These are phyloP conservation scores for Stichopus chloronotus DNA, from an alignment of 35 echinoderm and acorn worm species.

Conservation along the genomic window DNA sequence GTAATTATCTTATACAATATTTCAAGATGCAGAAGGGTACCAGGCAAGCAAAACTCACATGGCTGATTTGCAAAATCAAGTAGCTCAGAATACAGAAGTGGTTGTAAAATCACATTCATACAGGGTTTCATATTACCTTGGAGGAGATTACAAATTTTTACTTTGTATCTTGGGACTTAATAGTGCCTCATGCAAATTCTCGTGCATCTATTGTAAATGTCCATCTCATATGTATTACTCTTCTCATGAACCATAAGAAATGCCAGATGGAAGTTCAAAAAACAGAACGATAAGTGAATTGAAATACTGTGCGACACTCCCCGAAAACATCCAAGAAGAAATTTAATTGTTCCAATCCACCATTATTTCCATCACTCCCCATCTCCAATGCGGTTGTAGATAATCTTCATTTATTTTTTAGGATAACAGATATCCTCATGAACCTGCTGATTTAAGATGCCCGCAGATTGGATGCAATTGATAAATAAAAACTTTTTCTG, in stretches of 20 bases:
- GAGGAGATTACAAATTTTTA: constrained; percentile 58
- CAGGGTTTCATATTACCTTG: constrained; percentile 56
- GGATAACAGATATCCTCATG: constrained; percentile 40
- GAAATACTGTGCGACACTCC: constrained; percentile 11
- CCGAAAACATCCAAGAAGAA: constrained; percentile 54
- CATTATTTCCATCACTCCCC: constrained; percentile 50
- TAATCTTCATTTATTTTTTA: constrained; percentile 56
- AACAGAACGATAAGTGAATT: constrained; percentile 37
- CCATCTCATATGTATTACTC: constrained; percentile 27
- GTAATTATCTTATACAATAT: constrained; percentile 50
- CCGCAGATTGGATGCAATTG: constrained; percentile 46
- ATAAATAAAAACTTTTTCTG: constrained; percentile 40
- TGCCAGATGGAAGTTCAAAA: constrained; percentile 46
- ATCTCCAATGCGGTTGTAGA: constrained; percentile 58
- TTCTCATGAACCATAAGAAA: constrained; percentile 44
- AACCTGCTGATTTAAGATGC: constrained; percentile 51
- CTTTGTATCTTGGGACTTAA: constrained; percentile 48
- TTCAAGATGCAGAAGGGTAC: constrained; percentile 52
- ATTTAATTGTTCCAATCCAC: constrained; percentile 50
- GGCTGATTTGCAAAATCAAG: constrained; percentile 28
- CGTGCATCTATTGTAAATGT: constrained; percentile 57
- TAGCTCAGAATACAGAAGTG: constrained; percentile 33
- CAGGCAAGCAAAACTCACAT: constrained; percentile 28
- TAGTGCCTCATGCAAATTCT: constrained; percentile 48
- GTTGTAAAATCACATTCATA: not conserved